phyloP scores from a whole-genome alignment of 1,140 invertebrate species.

The Idris sp. region DNA sequence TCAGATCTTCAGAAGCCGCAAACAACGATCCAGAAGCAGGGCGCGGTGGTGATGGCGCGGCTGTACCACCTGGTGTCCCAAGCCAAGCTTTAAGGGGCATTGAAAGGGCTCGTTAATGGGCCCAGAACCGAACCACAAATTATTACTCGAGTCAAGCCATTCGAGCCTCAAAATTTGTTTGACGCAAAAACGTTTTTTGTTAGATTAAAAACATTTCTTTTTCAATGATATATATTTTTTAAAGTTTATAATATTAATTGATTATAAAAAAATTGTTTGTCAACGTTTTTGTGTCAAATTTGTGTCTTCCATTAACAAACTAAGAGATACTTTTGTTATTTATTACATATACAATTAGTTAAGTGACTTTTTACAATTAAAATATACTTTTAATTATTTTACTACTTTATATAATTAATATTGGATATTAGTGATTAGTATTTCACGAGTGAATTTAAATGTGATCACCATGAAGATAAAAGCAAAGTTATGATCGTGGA shows the following conservation, averaged over 20 bases:
- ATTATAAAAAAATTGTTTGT: no score
- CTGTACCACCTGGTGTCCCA: constrained; percentile 69
- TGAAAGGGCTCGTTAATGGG: constrained; percentile 69
- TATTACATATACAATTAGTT: constrained; percentile 18
- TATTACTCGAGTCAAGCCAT: constrained; percentile 30
- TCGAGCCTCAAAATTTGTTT: constrained; percentile 42
- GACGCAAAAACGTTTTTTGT: constrained; percentile 33
- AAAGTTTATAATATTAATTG: no score
- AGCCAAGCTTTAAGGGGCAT: constrained; percentile 67
- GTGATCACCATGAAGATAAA: not conserved
- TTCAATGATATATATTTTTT: not conserved
- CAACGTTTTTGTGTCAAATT: constrained; percentile 46
- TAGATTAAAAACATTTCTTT: not conserved
- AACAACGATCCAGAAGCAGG: constrained; percentile 71
- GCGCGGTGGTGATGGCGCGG: constrained; percentile 59
- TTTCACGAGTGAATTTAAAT: constrained; percentile 1
- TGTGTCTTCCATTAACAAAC: constrained; percentile 49
- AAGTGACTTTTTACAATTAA: constrained; percentile 29
- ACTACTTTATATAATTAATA: constrained; percentile 16
- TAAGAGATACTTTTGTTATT: constrained; percentile 29
- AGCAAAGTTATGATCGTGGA: not conserved
- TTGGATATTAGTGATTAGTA: constrained; percentile 7
- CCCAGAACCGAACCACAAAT: constrained; percentile 4
- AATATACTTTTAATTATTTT: constrained; percentile 8
- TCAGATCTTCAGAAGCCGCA: constrained; percentile 72